Percentiles rank a stretch among this genome's conserved stretches.
Conservation (phyloP, 2,113 vertebrate species). For the Uria lomvia region DNA sequence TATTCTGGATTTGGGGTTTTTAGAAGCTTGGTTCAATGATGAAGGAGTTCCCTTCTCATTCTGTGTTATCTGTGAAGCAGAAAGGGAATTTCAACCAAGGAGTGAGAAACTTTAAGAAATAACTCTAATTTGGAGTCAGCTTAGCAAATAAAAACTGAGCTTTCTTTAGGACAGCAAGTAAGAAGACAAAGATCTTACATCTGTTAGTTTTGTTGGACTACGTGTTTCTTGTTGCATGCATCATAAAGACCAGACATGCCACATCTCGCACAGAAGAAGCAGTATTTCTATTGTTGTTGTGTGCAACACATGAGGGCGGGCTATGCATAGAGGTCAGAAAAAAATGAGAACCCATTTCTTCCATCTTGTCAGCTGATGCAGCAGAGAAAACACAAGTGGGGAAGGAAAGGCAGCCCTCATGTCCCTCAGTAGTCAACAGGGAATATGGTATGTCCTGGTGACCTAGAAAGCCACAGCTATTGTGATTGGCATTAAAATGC, state of each 20-base stretch:
- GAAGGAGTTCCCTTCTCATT: neutral
- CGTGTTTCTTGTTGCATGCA: neutral
- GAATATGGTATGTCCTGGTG: neutral
- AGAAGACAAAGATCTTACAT: neutral
- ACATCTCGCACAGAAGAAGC: neutral
- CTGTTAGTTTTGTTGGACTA: neutral
- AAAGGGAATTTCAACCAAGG: neutral
- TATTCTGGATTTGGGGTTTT: neutral
- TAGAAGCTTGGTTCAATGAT: neutral
- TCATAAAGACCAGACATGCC: neutral
- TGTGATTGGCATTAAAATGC: neutral
- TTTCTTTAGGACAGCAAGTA: neutral
- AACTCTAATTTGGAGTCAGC: neutral
- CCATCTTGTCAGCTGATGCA: neutral
- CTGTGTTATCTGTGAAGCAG: neutral
- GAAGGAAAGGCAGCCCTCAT: neutral
- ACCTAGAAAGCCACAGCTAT: neutral
- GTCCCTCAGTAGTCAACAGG: neutral
- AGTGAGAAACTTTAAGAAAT: neutral
- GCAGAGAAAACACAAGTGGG: neutral
- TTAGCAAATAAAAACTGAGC: neutral
- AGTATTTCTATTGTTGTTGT: neutral
- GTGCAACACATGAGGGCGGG: neutral
- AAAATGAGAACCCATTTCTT: neutral
- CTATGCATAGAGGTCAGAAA: neutral